Conservation (phyloP, 1,140 invertebrate species). For the Fopius arisanus region DNA sequence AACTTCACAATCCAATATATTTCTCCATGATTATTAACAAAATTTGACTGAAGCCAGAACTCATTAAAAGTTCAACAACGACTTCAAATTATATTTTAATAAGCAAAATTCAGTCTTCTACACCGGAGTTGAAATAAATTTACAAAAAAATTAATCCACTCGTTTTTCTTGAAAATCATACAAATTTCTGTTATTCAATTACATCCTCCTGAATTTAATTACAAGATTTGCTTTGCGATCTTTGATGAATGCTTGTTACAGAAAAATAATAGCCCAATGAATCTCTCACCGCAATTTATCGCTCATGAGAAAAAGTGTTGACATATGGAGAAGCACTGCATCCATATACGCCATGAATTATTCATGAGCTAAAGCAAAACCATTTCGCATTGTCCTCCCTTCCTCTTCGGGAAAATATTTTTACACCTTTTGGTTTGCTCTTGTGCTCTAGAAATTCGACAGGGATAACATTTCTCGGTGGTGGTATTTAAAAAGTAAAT, state of each 20-base stretch:
- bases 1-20: too few species aligned
- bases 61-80: too few species aligned
- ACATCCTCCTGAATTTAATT: not conserved
- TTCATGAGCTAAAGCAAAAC: not conserved
- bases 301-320: not conserved
- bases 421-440: not conserved
- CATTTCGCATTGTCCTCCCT: not conserved
- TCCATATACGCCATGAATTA: not conserved
- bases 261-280: not conserved
- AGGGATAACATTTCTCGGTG: not conserved
- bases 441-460: not conserved
- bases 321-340: not conserved
- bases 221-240: not conserved
- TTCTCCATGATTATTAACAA: too few species aligned
- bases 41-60: too few species aligned
- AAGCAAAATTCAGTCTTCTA: too few species aligned
- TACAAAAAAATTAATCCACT: not conserved
- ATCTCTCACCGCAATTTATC: not conserved
- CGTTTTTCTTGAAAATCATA: not conserved
- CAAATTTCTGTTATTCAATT: not conserved
- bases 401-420: not conserved
- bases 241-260: not conserved
- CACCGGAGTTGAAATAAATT: not conserved
- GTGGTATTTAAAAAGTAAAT: not conserved
- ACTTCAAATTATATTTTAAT: too few species aligned